phyloP scores from a whole-genome alignment of 2,113 vertebrate species.

The Antigone vipio region DNA sequence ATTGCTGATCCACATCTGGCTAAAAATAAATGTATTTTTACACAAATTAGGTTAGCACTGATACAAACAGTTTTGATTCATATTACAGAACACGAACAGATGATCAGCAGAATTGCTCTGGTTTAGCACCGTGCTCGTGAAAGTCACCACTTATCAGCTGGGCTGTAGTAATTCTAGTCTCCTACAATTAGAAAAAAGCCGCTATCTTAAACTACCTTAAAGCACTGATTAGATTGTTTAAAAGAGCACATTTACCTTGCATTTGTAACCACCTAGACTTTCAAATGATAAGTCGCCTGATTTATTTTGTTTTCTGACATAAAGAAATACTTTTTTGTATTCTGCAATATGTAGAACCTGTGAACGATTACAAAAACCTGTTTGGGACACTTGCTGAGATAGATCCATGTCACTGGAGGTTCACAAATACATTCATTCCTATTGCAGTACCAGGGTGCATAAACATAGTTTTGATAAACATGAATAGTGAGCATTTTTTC shows the following conservation, averaged over 20 bases:
- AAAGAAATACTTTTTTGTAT: neutral
- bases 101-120: neutral
- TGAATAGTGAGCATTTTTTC: neutral
- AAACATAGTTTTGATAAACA: neutral
- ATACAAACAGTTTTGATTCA: neutral
- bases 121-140: neutral
- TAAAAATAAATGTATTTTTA: conserved; percentile 21
- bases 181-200: neutral
- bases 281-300: neutral
- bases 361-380: neutral
- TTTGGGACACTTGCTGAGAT: neutral
- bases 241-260: neutral
- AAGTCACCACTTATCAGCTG: neutral
- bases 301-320: neutral
- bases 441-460: neutral
- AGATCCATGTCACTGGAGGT: neutral
- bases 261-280: neutral
- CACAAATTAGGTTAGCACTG: neutral
- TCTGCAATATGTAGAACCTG: neutral
- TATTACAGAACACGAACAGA: neutral
- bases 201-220: neutral
- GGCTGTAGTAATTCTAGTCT: neutral
- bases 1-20: neutral
- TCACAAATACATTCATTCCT: neutral
- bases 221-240: neutral